Percentiles rank a stretch among this genome's conserved stretches.
phyloP scores from a whole-genome alignment of 2,888 invertebrate species.

The Liodrosophila aerea region DNA sequence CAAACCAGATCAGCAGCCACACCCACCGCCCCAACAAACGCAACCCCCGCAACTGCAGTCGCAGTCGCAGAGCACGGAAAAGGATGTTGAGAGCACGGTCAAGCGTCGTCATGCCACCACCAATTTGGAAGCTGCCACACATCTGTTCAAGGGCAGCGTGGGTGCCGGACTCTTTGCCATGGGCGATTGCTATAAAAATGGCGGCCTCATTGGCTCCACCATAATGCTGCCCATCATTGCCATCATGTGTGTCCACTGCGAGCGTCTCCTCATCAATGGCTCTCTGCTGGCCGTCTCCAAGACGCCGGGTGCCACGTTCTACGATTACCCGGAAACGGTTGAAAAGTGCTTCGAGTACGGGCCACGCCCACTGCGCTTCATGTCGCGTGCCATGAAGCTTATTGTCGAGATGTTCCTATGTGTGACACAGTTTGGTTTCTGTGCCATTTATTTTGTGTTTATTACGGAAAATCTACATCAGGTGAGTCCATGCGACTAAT shows the following conservation, averaged over 20 bases:
- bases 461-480: slow-evolving; percentile 92
- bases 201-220: slow-evolving; percentile 92
- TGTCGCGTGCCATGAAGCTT: slow-evolving; percentile 86
- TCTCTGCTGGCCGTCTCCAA: slow-evolving; percentile 72
- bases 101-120: slow-evolving; percentile 83
- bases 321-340: slow-evolving; percentile 92
- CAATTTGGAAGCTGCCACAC: slow-evolving; percentile 92
- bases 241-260: slow-evolving; percentile 95
- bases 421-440: slow-evolving; percentile 97
- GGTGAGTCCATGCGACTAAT: slow-evolving; percentile 79
- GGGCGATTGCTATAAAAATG: slow-evolving; percentile 96
- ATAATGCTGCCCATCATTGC: slow-evolving; percentile 91
- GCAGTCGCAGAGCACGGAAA: slow-evolving; percentile 2
- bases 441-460: slow-evolving; percentile 98
- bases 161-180: slow-evolving; percentile 97
- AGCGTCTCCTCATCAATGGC: slow-evolving; percentile 89
- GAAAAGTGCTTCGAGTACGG: slow-evolving; percentile 91
- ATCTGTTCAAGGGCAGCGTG: slow-evolving; percentile 96
- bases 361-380: slow-evolving; percentile 84
- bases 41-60: not conserved
- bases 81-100: slow-evolving; percentile 40
- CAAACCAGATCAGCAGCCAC: slow-evolving; percentile 30
- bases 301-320: slow-evolving; percentile 83
- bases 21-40: slow-evolving; percentile 24
- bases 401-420: slow-evolving; percentile 93